Conservation (phyloP, 2,113 vertebrate species). For the Chloebia gouldiae region DNA sequence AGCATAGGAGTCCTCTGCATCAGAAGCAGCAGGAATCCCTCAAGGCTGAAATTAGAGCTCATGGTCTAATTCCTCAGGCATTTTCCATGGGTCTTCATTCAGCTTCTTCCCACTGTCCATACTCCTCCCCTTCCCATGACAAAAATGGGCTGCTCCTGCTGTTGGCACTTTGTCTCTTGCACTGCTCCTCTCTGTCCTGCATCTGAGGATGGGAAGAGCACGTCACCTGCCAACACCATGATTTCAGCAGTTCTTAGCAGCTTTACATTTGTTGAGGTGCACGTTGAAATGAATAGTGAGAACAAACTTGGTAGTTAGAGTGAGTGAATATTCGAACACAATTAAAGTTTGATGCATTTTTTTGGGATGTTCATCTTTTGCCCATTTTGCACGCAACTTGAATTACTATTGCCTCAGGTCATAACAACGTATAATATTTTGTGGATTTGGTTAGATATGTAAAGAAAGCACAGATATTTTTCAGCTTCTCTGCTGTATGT, state of each 20-base stretch:
- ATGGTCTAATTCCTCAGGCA: neutral
- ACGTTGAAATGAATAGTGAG: neutral
- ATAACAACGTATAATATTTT: neutral
- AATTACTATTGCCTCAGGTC: neutral
- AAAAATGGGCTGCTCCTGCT: neutral
- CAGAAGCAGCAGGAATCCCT: neutral
- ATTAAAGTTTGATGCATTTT: neutral
- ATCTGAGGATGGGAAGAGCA: neutral
- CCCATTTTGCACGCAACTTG: neutral
- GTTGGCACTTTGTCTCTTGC: neutral
- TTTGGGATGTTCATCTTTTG: neutral
- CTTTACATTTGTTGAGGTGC: neutral
- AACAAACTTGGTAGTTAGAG: neutral
- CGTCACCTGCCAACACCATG: accelerated
- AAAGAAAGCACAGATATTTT: neutral
- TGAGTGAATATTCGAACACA: neutral
- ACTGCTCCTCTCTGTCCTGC: neutral
- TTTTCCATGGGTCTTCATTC: neutral
- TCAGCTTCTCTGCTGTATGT: neutral
- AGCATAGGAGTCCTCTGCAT: neutral
- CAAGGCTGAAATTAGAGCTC: neutral
- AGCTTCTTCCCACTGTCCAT: neutral
- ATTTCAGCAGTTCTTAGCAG: neutral
- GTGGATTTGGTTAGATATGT: neutral
- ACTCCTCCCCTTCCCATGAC: neutral